A percentile compares a stretch with the other conserved stretches of the same genome.
Evolutionary conservation across 2,888 invertebrate genomes (phyloP).

Genomic region (Troides aeacus): DNA sequence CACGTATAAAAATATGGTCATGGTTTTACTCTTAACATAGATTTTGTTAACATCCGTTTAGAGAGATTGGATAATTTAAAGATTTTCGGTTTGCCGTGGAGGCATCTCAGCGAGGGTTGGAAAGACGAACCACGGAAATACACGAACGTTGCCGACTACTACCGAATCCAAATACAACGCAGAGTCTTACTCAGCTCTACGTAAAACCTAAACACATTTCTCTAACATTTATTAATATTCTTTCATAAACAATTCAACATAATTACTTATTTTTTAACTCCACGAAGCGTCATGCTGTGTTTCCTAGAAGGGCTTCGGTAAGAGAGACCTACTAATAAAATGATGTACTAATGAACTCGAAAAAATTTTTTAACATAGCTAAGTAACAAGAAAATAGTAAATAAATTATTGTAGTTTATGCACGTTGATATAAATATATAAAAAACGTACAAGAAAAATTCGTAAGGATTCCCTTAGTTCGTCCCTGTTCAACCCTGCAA

Average conservation of each 20-base stretch:
- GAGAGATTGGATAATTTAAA: conserved; percentile 59
- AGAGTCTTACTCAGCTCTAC: conserved; percentile 46
- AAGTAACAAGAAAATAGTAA: no score
- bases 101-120: conserved; percentile 70
- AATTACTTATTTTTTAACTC: no score
- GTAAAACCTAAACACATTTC: background rate
- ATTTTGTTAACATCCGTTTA: conserved; percentile 46
- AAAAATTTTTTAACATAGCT: no score
- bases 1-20: conserved; percentile 43
- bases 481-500: conserved; percentile 65
- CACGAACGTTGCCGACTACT: conserved; percentile 60
- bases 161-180: conserved; percentile 68
- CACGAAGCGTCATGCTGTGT: no score
- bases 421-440: background rate
- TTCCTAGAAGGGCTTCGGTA: no score
- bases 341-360: no score
- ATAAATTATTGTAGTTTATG: no score
- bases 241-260: no score
- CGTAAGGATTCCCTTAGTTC: conserved; percentile 39
- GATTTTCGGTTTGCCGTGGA: conserved; percentile 63
- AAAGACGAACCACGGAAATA: conserved; percentile 66
- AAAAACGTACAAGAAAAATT: background rate
- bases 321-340: no score
- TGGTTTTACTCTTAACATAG: conserved; percentile 48
- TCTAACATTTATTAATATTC: background rate